phyloP scores from a whole-genome alignment of 1,140 invertebrate genomes.

The Drosophila bipectinata region DNA sequence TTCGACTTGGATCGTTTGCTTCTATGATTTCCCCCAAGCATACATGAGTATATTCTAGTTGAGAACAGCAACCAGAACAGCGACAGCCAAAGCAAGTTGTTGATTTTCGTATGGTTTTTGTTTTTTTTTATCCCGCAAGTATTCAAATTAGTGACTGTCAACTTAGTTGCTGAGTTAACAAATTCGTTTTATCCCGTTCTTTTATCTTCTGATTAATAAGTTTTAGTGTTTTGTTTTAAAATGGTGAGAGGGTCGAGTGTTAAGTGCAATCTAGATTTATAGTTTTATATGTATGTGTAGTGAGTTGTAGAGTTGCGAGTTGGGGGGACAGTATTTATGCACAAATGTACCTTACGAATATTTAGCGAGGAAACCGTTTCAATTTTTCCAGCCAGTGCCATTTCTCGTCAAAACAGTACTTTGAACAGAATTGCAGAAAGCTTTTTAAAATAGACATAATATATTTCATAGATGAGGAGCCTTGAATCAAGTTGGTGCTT shows the following conservation, averaged over 20 bases:
- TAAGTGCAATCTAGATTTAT: constrained; percentile 62
- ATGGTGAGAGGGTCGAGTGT: constrained; percentile 46
- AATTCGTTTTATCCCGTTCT: constrained; percentile 20
- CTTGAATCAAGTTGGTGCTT: constrained; percentile 79
- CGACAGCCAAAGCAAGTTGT: constrained; percentile 48
- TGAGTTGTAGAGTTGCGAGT: constrained; percentile 33
- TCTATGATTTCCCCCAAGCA: constrained; percentile 21
- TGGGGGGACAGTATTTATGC: constrained; percentile 74
- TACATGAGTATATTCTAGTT: constrained; percentile 80
- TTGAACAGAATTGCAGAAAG: constrained; percentile 39
- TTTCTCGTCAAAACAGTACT: constrained; percentile 40
- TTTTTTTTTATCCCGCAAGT: constrained; percentile 67
- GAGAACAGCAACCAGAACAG: constrained; percentile 59
- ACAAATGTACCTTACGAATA: constrained; percentile 75
- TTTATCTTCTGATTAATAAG: constrained; percentile 25
- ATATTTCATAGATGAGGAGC: constrained; percentile 45
- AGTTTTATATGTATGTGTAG: constrained; percentile 39
- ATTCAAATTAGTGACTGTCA: constrained; percentile 71
- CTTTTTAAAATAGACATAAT: constrained; percentile 8
- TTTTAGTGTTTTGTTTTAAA: constrained; percentile 22
- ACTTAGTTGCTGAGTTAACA: constrained; percentile 63
- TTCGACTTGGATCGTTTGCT: not conserved
- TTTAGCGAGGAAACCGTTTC: constrained; percentile 62
- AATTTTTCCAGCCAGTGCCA: constrained; percentile 81
- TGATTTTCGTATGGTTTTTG: constrained; percentile 34